Evolutionary conservation across 2,113 vertebrate species (phyloP), one percentile per base, ranked within the genome.

Genomic region (Actenoides lindsayi): DNA sequence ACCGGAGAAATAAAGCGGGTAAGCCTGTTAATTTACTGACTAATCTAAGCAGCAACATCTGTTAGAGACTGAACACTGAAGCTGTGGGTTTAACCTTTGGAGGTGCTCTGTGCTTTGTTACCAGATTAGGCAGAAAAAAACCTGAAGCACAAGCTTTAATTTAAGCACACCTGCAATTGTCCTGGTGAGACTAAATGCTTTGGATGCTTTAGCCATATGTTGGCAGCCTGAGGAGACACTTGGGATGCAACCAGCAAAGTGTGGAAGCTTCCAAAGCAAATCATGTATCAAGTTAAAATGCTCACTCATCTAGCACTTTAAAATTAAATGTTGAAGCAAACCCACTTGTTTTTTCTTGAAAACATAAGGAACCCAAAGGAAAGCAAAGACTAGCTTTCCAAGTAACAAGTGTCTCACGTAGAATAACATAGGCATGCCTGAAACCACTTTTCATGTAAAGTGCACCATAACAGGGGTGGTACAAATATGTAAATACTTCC

Each of bases 191-290:
- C 48, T 73, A 79, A 95, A 68, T 18, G 16, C 31, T 93, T 87
- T 73, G 23, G 19, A 78, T 78, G 16, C 42, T 79, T 78, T 31
- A 73, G 35, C 5, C 1, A 0, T 39, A 0, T 44, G 24, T n/a
- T 85, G 63, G 46, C 71, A 54, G 41, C 33, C 41, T 33, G 57
- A 67, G 8, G 20, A 89, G n/a, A 77, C 16, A 13, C 16, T 54
- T 50, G n/a, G n/a, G 54, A 62, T 65, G 24, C n/a, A 73, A 37
- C 5, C 63, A 54, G 11, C 0, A 0, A 74, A 33, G 15, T 19
- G 87, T 84, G 51, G 73, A 89, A 91, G 84, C 41, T 92, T 86
- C 23, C 13, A 35, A 90, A 79, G 25, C n/a, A 86, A 77, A 50
- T 37, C 2, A 16, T 19, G 2, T 57, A 25, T 35, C 25, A 71